Evolutionary conservation across 2,888 invertebrate species (phyloP), one percentile per base, ranked within the genome.

Genomic region (Cistogaster globosa): DNA sequence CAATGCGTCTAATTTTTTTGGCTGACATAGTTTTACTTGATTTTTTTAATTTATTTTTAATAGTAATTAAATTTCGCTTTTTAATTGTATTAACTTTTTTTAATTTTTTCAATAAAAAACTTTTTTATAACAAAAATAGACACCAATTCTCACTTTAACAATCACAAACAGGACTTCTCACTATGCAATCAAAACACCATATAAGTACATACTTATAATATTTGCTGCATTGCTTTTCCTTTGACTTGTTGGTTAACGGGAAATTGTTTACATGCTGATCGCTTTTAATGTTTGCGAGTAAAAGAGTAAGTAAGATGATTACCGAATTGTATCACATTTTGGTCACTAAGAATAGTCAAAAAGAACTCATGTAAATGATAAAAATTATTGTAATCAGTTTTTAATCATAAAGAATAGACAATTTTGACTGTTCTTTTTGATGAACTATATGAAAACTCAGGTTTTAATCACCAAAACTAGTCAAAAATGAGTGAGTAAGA

Each of bases 271-370:
- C 26, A 26, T 4, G 26, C 26, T 26, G 26, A 26, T 26, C 26
- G 26, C 26, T 26, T 26, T 26, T 26, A 26, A 26, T 26, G 26
- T 26, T 26, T 26, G 26, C 26, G 26, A 26, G 26, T 26, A 26
- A 26, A 26, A 26, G 26, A 26, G 26, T 26, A 26, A 26, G 26
- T 26, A 26, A 26, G 26, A 26, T 26, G 48, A 48, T 16, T 48
- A 48, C 48, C 48, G 48, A 48, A 48, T 48, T 48, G 48, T 48
- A 48, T 57, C 57, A 22, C 26, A 57, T 22, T 57, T 57, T 57
- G 9, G 57, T 57, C 26, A 26, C 22, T 9, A 14, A 22, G 57
- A 20, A 26, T 57, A 57, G 22, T 48, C 48, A 48, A 48, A 48
- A 48, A 48, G 26, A 26, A 26, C 26, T 26, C 26, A 26, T 26